Evolutionary conservation across 2,797 vertebrate species (phyloP).

Genomic region (Miichthys miiuy): DNA sequence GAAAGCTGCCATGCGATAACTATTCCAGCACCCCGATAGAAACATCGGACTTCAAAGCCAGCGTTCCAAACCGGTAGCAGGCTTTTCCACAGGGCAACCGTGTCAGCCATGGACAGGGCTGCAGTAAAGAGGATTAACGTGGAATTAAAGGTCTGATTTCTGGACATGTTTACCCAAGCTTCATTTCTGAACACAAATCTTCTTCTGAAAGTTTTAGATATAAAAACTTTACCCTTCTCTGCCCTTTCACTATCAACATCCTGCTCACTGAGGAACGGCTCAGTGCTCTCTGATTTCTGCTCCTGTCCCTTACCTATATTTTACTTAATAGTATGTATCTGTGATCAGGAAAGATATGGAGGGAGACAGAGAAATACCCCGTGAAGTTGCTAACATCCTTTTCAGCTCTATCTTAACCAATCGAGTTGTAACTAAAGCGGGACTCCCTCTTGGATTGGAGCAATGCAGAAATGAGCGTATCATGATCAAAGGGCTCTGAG

Average conservation of each 20-base stretch:
- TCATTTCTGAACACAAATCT: slow-evolving; percentile 67
- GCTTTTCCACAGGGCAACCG: slow-evolving; percentile 56
- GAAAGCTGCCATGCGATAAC: slow-evolving; percentile 55
- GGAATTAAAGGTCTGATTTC: slow-evolving; percentile 78
- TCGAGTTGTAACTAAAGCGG: slow-evolving; percentile 31
- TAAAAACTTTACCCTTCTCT: slow-evolving; percentile 44
- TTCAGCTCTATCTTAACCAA: slow-evolving; percentile 36
- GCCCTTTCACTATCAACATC: slow-evolving; percentile 5
- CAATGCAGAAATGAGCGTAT: slow-evolving; percentile 61
- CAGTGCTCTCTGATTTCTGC: not conserved
- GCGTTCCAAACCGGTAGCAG: slow-evolving; percentile 51
- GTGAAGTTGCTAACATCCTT: slow-evolving; percentile 30
- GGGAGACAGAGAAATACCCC: slow-evolving; percentile 20
- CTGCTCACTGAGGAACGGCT: not conserved
- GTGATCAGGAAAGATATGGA: slow-evolving; percentile 7
- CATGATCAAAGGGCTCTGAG: slow-evolving; percentile 73
- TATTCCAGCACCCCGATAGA: slow-evolving; percentile 49
- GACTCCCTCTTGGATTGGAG: slow-evolving; percentile 52
- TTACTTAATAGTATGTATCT: not conserved
- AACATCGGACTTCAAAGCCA: slow-evolving; percentile 66
- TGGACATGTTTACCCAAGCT: slow-evolving; percentile 74
- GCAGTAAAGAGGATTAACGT: slow-evolving; percentile 79
- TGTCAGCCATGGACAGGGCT: slow-evolving; percentile 55
- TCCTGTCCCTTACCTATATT: not conserved
- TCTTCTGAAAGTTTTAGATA: slow-evolving; percentile 69